These are phyloP conservation scores for Bambusicola thoracicus DNA, from an alignment of 2,113 vertebrate species.

Conservation along the genomic window DNA sequence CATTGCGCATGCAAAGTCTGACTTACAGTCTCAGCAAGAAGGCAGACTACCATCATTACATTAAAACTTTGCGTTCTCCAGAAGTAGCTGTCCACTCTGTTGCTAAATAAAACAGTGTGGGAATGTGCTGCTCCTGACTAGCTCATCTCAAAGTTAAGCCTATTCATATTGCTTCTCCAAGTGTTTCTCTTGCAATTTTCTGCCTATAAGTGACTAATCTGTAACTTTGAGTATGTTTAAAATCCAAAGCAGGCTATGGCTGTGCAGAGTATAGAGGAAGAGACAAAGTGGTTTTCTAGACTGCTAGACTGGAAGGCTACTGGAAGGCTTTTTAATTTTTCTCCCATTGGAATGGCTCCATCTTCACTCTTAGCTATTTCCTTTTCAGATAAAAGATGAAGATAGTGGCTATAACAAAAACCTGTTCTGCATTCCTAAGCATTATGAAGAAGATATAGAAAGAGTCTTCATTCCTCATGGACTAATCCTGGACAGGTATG, in stretches of 20 bases:
- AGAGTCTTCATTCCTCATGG: constrained; percentile 85
- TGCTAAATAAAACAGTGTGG: not conserved
- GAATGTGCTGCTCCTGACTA: not conserved
- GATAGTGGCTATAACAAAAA: constrained; percentile 79
- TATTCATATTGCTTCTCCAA: not conserved
- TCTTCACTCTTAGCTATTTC: not conserved
- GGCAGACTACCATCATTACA: not conserved
- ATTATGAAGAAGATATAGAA: constrained; percentile 83
- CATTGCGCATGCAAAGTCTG: not conserved
- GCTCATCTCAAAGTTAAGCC: not conserved
- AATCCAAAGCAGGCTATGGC: not conserved
- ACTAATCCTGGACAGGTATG: constrained; percentile 86
- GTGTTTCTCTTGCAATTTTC: not conserved
- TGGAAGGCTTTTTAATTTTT: not conserved
- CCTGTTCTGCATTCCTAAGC: constrained; percentile 83
- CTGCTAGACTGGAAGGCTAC: too few species aligned
- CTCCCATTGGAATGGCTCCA: not conserved
- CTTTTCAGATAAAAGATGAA: constrained; percentile 67
- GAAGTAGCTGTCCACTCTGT: not conserved
- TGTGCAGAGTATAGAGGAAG: not conserved
- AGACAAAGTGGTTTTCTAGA: not conserved
- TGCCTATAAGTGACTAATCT: too few species aligned
- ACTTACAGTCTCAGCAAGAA: not conserved
- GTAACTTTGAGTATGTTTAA: not conserved
- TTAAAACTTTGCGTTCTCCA: not conserved